Evolutionary conservation across 2,797 vertebrate species (phyloP).

Genomic region (Lagorchestes hirsutus): DNA sequence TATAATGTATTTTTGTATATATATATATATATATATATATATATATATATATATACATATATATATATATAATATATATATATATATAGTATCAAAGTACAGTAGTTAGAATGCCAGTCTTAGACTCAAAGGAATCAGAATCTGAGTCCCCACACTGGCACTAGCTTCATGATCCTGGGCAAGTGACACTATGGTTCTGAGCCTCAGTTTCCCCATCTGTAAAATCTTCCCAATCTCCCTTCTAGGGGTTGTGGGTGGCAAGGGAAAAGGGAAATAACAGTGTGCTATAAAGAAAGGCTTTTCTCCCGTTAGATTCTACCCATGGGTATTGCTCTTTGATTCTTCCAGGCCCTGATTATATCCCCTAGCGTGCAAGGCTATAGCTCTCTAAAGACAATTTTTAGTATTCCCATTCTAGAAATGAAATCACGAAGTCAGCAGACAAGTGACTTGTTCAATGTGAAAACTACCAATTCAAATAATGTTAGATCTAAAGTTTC

Average conservation of each 20-base stretch:
- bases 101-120: neutral
- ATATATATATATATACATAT: neutral
- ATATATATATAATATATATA: neutral
- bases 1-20: neutral
- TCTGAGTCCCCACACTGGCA: neutral
- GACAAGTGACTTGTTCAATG: neutral
- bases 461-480: slow-evolving; percentile 1
- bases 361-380: neutral
- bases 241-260: accelerated
- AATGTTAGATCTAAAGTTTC: slow-evolving; percentile 2
- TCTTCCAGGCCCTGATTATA: neutral
- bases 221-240: neutral
- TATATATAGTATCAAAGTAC: neutral
- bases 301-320: neutral
- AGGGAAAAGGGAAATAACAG: neutral
- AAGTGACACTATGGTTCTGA: neutral
- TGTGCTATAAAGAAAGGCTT: neutral
- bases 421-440: neutral
- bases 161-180: neutral
- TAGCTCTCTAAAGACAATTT: neutral
- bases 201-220: neutral
- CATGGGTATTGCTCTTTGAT: neutral
- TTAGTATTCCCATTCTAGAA: neutral
- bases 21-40: neutral
- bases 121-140: neutral